Evolutionary conservation across 2,888 invertebrate species (phyloP).

Genomic region (Platycnemis pennipes): DNA sequence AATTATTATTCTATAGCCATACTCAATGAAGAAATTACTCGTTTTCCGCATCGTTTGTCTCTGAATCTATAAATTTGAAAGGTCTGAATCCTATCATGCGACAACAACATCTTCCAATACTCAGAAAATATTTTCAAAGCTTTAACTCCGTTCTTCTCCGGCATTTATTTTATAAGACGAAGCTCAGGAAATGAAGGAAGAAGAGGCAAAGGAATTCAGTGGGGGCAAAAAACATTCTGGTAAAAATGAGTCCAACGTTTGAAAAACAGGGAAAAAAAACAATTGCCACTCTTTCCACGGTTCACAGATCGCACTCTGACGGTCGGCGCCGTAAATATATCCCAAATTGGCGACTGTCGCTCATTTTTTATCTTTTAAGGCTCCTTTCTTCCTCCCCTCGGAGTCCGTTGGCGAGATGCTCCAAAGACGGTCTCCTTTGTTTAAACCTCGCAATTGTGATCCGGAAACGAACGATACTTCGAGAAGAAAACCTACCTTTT

Average conservation of each 20-base stretch:
- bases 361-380: conserved; percentile 28
- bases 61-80: no score
- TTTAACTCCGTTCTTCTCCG: not conserved
- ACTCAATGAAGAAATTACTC: no score
- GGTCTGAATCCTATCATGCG: no score
- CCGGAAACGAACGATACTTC: not conserved
- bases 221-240: not conserved
- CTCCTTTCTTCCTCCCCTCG: not conserved
- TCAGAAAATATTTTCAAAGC: not conserved
- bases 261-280: conserved; percentile 16
- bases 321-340: conserved; percentile 55
- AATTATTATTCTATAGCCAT: no score
- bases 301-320: conserved; percentile 25
- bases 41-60: no score
- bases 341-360: conserved; percentile 43
- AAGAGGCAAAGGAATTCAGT: not conserved
- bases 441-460: conserved; percentile 11
- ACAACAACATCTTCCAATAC: not conserved
- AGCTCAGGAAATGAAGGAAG: not conserved
- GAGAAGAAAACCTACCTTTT: not conserved
- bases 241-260: not conserved
- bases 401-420: not conserved
- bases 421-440: conserved; percentile 6
- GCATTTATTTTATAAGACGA: conserved; percentile 8
- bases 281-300: conserved; percentile 36